These are phyloP conservation scores for Chymomyza fuscimana DNA, from an alignment of 2,888 invertebrate genomes.

Conservation along the genomic window DNA sequence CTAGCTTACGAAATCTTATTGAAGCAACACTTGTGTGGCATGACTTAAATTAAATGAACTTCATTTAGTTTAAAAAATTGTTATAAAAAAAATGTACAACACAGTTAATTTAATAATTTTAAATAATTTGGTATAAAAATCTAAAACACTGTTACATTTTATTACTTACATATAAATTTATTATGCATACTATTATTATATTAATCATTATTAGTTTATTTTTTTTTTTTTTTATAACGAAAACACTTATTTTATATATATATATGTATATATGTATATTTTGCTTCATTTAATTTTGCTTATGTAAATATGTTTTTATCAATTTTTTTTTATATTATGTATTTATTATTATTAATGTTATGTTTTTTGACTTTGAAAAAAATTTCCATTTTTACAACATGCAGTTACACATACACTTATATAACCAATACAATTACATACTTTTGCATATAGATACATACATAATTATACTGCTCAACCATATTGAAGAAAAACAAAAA, in stretches of 20 bases:
- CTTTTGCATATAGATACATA: not conserved
- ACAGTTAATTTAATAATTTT: constrained; percentile 15
- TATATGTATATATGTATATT: constrained; percentile 18
- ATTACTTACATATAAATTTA: constrained; percentile 15
- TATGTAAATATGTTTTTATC: constrained; percentile 15
- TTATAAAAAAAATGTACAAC: not conserved
- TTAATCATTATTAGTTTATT: constrained; percentile 8
- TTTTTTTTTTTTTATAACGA: not conserved
- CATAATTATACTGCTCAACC: not conserved
- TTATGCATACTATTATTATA: constrained; percentile 29
- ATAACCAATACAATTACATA: not conserved
- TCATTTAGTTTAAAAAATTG: not conserved
- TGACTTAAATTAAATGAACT: not conserved
- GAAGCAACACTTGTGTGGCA: not conserved
- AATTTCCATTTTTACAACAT: constrained; percentile 6
- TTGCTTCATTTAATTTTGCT: constrained; percentile 11
- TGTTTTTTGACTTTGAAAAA: not conserved
- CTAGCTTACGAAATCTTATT: not conserved
- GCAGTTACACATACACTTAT: not conserved
- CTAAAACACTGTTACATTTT: constrained; percentile 57
- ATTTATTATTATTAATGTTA: not conserved
- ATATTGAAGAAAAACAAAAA: no score
- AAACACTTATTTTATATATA: constrained; percentile 18
- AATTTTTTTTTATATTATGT: not conserved
- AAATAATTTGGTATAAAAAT: constrained; percentile 73